Percentiles rank a stretch among this genome's conserved stretches.
Evolutionary conservation across 2,888 invertebrate species (phyloP).

Genomic region (Athalia cordata): DNA sequence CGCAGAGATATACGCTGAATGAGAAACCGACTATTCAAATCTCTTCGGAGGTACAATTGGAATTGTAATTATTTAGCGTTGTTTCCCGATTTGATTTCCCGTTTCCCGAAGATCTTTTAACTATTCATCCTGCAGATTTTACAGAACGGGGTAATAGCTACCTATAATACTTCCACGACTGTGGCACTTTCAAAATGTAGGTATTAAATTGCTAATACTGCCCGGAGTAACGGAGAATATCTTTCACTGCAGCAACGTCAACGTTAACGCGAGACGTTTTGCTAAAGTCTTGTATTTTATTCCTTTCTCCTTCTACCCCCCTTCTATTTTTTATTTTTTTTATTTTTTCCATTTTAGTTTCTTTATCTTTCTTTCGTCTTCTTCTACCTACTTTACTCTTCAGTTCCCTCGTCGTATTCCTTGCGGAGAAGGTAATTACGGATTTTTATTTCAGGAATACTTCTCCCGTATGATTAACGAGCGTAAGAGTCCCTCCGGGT

Average conservation of each 20-base stretch:
- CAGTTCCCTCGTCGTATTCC: slow-evolving; percentile 31
- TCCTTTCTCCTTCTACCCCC: background rate
- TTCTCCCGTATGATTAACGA: slow-evolving; percentile 63
- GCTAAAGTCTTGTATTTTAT: slow-evolving; percentile 37
- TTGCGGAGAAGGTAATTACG: slow-evolving; percentile 56
- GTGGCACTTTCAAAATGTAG: too few relatives aligned
- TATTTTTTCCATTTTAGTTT: slow-evolving; percentile 24
- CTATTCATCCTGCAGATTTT: background rate
- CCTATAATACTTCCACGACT: too few relatives aligned
- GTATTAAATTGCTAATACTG: slow-evolving; percentile 20
- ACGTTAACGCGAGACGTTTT: slow-evolving; percentile 22
- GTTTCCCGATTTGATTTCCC: slow-evolving; percentile 47
- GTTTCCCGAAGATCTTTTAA: background rate
- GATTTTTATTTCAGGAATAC: slow-evolving; percentile 60
- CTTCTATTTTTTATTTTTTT: background rate
- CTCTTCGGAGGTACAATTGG: slow-evolving; percentile 62
- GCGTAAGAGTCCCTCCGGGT: slow-evolving; percentile 52
- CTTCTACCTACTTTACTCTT: slow-evolving; percentile 18
- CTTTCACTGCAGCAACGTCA: background rate
- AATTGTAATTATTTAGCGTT: slow-evolving; percentile 67
- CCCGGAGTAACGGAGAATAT: background rate
- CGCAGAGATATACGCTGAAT: slow-evolving; percentile 59
- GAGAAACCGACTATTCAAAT: slow-evolving; percentile 64
- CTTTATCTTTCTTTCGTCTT: slow-evolving; percentile 25
- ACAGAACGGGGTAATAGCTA: too few relatives aligned